Conservation (phyloP, 1,140 invertebrate species). For the Callitettix versicolor region DNA sequence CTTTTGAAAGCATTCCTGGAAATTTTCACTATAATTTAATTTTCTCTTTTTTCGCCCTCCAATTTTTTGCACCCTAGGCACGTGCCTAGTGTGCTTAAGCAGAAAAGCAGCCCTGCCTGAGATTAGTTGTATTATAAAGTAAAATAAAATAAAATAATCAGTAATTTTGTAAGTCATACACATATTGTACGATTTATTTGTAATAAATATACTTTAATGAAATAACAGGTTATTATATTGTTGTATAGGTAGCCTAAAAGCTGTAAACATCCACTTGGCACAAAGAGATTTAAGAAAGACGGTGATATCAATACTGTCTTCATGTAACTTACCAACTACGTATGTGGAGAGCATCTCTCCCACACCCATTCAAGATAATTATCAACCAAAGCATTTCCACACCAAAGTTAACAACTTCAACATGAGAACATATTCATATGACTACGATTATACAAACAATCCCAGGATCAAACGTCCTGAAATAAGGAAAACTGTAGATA, state of each 20-base stretch:
- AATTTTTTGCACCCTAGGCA: no score
- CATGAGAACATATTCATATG: neutral
- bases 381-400: conserved; percentile 5
- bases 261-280: conserved; percentile 58
- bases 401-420: conserved; percentile 7
- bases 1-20: no score
- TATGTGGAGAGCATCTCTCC: conserved; percentile 61
- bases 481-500: neutral
- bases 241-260: conserved; percentile 49
- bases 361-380: neutral
- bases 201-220: no score
- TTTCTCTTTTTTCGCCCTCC: no score
- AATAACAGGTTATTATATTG: no score
- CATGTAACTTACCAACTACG: conserved; percentile 71
- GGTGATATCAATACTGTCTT: conserved; percentile 64
- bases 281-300: conserved; percentile 57
- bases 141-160: no score
- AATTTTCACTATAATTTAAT: no score
- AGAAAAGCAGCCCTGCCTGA: no score
- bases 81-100: no score
- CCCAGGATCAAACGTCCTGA: conserved; percentile 10
- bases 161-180: no score
- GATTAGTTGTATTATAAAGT: no score
- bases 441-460: conserved; percentile 9
- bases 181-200: no score